Evolutionary conservation across 92 coral and sea anemone species (phyloP).

Genomic region (Porites cylindrica): DNA sequence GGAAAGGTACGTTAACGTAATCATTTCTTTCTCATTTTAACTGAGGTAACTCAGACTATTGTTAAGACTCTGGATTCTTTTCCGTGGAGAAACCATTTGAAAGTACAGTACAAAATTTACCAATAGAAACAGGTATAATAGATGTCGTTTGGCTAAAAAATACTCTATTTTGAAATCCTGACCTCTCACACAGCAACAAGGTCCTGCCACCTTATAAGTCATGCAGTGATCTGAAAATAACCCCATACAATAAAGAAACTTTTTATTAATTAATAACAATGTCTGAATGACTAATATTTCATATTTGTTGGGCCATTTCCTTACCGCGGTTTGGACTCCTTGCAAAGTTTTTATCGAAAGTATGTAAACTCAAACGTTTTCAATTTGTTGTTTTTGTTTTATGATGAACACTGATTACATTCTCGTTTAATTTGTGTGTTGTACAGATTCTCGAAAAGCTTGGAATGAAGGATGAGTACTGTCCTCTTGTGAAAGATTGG

Average conservation of each 20-base stretch:
- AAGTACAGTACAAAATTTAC: not conserved
- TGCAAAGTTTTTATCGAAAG: too few relatives aligned
- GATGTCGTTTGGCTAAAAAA: not conserved
- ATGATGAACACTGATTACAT: not conserved
- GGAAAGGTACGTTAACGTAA: constrained; percentile 21
- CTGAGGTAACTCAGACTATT: not conserved
- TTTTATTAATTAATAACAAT: too few relatives aligned
- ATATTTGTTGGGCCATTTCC: too few relatives aligned
- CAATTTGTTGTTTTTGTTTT: too few relatives aligned
- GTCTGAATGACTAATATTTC: too few relatives aligned
- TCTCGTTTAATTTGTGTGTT: constrained; percentile 1
- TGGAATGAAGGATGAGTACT: constrained; percentile 28
- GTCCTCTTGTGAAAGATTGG: constrained; percentile 31
- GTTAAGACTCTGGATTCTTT: not conserved
- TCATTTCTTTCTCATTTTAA: not conserved
- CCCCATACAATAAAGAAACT: too few relatives aligned
- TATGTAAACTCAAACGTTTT: too few relatives aligned
- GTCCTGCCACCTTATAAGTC: too few relatives aligned
- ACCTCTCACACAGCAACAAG: not conserved
- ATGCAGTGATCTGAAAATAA: too few relatives aligned
- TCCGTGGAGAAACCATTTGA: not conserved
- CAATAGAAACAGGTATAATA: not conserved
- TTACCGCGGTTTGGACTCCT: too few relatives aligned
- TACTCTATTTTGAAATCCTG: not conserved
- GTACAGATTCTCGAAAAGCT: constrained; percentile 50